A percentile compares a stretch with the other conserved stretches of the same genome.
phyloP scores from a whole-genome alignment of 2,797 vertebrate species.

The Neomorphus geoffroyi region DNA sequence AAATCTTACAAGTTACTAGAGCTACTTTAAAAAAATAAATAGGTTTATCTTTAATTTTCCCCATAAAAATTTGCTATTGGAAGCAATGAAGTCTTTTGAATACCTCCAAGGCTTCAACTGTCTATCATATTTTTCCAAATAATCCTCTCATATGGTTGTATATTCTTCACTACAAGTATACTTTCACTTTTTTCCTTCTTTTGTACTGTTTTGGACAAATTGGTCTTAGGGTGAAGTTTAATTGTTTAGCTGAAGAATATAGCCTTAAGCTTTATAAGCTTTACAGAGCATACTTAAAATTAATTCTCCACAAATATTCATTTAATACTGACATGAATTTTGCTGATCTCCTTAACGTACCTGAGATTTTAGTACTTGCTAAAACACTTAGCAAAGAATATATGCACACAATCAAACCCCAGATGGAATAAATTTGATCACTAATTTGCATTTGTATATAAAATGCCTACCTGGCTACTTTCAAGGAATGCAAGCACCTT shows the following conservation, averaged over 20 bases:
- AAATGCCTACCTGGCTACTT: neutral
- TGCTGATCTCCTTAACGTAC: neutral
- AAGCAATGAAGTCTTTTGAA: neutral
- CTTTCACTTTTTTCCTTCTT: neutral
- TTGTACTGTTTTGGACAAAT: neutral
- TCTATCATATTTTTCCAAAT: neutral
- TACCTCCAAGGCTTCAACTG: neutral
- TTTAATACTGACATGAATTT: neutral
- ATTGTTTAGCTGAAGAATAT: neutral
- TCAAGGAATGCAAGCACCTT: neutral
- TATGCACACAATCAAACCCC: neutral
- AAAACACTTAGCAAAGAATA: neutral
- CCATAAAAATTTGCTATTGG: neutral
- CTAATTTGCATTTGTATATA: neutral
- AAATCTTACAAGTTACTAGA: slow-evolving; percentile 9
- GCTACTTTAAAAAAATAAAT: neutral
- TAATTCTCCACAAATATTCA: neutral
- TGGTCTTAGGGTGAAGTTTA: neutral
- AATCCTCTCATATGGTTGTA: neutral
- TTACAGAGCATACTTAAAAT: neutral
- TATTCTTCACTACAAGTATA: too few species aligned
- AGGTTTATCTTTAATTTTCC: slow-evolving; percentile 8
- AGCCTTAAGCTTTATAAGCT: neutral
- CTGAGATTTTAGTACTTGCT: slow-evolving; percentile 12
- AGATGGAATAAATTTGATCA: neutral